These are phyloP conservation scores for Lemur catta DNA, from an alignment of 2,797 vertebrate genomes.

Conservation along the genomic window DNA sequence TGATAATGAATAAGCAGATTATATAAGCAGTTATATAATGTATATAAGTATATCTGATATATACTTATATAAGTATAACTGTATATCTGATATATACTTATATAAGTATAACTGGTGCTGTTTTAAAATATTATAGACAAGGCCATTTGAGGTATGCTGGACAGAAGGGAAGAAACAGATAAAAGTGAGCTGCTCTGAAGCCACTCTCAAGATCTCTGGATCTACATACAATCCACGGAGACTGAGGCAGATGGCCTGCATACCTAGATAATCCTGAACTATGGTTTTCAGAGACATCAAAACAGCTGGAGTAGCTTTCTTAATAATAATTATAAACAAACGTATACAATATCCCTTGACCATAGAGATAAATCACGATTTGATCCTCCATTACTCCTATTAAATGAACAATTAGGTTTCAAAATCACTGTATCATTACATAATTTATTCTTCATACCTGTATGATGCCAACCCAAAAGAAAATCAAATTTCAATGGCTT, in stretches of 20 bases:
- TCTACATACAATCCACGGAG: neutral
- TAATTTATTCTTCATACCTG: conserved; percentile 85
- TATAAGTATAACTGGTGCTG: neutral
- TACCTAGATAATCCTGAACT: neutral
- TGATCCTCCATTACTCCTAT: neutral
- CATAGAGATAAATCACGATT: neutral
- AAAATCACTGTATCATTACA: neutral
- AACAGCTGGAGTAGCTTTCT: neutral
- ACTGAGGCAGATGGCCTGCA: neutral
- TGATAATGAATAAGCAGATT: neutral
- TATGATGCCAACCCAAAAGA: conserved; percentile 83
- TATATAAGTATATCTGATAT: neutral
- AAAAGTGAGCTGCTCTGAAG: neutral
- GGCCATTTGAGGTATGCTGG: neutral
- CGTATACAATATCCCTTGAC: neutral
- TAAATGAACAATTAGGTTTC: neutral
- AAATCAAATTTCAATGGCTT: conserved; percentile 88
- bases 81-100: too few relatives aligned
- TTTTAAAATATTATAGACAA: neutral
- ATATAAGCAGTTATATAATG: neutral
- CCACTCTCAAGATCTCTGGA: neutral
- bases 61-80: neutral
- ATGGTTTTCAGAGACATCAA: rapidly evolving
- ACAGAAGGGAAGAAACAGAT: neutral
- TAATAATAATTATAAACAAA: neutral